These are phyloP conservation scores for Prolemur simus DNA, from an alignment of 2,113 vertebrate species.

Conservation along the genomic window DNA sequence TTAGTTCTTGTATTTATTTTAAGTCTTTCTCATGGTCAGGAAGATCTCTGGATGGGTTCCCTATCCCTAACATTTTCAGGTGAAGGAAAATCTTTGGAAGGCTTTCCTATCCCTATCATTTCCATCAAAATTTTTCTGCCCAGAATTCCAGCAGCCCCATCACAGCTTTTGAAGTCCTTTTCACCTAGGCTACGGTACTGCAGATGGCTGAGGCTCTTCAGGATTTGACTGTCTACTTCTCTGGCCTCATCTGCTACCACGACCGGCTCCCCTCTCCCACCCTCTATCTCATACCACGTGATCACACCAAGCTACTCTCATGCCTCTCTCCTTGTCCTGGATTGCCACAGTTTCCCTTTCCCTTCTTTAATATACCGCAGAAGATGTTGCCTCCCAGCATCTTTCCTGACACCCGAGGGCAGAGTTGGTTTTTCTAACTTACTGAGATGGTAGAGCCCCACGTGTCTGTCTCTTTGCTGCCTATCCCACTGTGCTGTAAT, in stretches of 20 bases:
- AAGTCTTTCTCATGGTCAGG: neutral
- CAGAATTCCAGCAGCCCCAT: neutral
- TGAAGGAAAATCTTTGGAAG: neutral
- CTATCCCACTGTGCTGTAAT: accelerated
- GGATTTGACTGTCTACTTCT: neutral
- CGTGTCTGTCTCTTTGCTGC: accelerated
- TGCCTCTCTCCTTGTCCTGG: neutral
- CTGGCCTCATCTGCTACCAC: neutral
- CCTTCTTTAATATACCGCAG: neutral
- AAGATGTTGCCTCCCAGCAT: neutral
- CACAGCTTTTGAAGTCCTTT: neutral
- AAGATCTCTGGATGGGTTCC: neutral
- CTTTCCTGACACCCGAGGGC: neutral
- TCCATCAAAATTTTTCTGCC: neutral
- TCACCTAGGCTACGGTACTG: too few species aligned
- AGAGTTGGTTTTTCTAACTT: neutral
- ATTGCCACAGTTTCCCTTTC: neutral
- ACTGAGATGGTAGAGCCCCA: too few species aligned
- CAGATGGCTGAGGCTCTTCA: neutral
- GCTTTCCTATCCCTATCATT: neutral
- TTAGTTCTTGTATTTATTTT: neutral
- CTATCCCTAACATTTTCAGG: neutral
- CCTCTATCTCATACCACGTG: neutral
- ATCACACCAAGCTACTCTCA: neutral
- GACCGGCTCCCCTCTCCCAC: accelerated